A percentile compares a stretch with the other conserved stretches of the same genome.
Conservation (phyloP, 2,888 invertebrate genomes). For the Cephonodes hylas region DNA sequence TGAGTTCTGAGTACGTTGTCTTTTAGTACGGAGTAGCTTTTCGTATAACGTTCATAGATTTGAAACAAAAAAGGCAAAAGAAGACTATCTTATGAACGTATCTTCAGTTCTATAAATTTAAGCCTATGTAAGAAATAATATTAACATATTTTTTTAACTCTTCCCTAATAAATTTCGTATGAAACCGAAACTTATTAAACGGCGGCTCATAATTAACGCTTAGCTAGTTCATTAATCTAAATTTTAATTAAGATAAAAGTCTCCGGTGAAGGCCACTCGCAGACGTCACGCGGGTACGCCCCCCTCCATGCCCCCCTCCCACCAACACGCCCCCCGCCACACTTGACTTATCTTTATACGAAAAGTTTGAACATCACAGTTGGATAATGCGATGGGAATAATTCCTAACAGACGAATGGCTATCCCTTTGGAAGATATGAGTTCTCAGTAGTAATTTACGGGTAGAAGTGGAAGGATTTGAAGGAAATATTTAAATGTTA, state of each 20-base stretch:
- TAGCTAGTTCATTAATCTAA: conserved; percentile 18
- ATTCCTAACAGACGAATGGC: neutral
- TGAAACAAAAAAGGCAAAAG: too few relatives aligned
- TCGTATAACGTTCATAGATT: too few relatives aligned
- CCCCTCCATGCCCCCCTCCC: neutral
- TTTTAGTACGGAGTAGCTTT: too few relatives aligned
- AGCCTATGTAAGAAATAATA: too few relatives aligned
- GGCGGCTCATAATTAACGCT: conserved; percentile 10
- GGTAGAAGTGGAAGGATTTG: neutral
- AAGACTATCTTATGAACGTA: too few relatives aligned
- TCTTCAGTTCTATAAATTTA: too few relatives aligned
- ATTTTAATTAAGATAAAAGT: conserved; percentile 19
- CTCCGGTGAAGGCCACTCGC: neutral
- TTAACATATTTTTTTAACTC: neutral
- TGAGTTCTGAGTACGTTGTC: too few relatives aligned
- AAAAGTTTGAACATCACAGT: conserved; percentile 6
- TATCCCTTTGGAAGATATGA: neutral
- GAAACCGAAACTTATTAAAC: neutral
- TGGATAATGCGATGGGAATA: neutral
- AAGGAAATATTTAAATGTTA: neutral
- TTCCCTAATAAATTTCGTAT: neutral
- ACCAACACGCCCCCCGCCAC: neutral
- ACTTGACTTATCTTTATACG: conserved; percentile 14
- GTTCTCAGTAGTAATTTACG: neutral
- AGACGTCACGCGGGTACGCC: neutral